Conservation (phyloP, 2,888 invertebrate species). For the Stegophylla sp. region DNA sequence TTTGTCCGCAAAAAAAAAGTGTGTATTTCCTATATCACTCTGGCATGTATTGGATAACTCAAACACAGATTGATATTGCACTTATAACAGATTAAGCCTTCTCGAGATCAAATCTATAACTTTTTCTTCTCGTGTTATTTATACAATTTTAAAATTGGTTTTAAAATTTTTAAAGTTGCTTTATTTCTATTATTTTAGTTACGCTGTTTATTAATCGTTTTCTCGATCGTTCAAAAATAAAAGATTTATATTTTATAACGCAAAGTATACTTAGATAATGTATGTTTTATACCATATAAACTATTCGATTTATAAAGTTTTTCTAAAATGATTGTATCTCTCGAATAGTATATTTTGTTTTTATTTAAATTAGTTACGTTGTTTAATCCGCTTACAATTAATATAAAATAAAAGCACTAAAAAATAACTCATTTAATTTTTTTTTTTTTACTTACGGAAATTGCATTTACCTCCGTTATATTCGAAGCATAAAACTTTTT, state of each 20-base stretch:
- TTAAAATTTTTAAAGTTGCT: no score
- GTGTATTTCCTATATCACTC: not conserved
- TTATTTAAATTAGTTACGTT: not conserved
- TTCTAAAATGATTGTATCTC: not conserved
- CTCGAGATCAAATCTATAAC: no score
- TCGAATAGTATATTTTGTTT: not conserved
- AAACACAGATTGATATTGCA: not conserved
- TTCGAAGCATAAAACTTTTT: constrained; percentile 13
- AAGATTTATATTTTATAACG: no score
- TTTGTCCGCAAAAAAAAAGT: constrained; percentile 8
- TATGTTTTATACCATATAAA: no score
- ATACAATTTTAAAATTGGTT: no score
- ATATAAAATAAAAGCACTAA: not conserved
- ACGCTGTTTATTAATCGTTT: no score
- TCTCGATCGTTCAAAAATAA: no score
- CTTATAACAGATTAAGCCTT: not conserved
- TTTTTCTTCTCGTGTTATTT: no score
- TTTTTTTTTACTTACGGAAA: no score
- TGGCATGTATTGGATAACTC: constrained; percentile 7
- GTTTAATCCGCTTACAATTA: not conserved
- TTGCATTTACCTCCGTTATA: not conserved
- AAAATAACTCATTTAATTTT: constrained; percentile 24
- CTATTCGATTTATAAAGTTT: no score
- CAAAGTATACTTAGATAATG: no score
- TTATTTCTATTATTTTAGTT: no score